phyloP scores from a whole-genome alignment of 2,888 invertebrate species.

The Xanthostigma xanthostigma region DNA sequence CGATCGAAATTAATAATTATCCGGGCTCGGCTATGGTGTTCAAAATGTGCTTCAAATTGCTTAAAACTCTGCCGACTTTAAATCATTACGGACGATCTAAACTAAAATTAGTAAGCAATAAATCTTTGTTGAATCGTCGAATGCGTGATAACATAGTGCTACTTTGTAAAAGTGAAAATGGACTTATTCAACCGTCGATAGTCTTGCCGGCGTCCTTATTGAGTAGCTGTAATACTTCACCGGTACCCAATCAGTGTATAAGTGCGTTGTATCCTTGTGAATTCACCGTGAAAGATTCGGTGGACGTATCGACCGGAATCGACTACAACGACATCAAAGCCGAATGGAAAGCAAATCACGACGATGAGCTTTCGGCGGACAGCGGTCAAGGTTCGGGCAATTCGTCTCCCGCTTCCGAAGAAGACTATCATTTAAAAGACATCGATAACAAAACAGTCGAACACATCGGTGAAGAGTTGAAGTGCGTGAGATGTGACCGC shows the following conservation, averaged over 20 bases:
- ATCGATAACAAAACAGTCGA: background rate
- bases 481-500: constrained; percentile 58
- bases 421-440: background rate
- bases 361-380: constrained; percentile 5
- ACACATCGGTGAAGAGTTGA: constrained; percentile 28
- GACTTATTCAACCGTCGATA: constrained; percentile 3
- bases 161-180: background rate
- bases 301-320: background rate
- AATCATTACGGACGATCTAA: constrained; percentile 7
- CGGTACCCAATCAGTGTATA: constrained; percentile 33
- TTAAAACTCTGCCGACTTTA: constrained; percentile 1
- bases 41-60: constrained; percentile 24
- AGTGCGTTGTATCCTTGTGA: background rate
- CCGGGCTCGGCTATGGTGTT: constrained; percentile 48
- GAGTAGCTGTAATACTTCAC: constrained; percentile 53
- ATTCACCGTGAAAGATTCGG: background rate
- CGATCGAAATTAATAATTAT: constrained; percentile 44
- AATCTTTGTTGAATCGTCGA: no score
- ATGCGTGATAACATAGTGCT: no score
- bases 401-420: constrained; percentile 1
- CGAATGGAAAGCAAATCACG: background rate
- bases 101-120: constrained; percentile 1
- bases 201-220: constrained; percentile 21
- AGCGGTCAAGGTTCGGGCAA: constrained; percentile 9
- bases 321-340: background rate